Evolutionary conservation across 64 coral and sea anemone species (phyloP), one percentile per base, ranked within the genome.

Genomic region (Anthopleura sola): DNA sequence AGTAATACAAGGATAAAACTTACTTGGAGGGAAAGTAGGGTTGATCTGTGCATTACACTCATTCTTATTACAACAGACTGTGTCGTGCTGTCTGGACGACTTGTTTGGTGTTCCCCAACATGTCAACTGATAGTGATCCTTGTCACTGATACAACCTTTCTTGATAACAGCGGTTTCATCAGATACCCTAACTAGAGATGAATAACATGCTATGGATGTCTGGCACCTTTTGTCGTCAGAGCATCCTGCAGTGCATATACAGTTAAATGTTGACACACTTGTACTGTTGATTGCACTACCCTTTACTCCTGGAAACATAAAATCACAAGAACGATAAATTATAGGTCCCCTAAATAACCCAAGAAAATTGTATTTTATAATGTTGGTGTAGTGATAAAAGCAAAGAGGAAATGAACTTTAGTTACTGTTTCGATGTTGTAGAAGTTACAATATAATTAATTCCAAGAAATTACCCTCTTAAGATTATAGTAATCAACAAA

Each of bases 21-120:
- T 44, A 60, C 57, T 85, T 69, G 89, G 57, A 66, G 84, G 54
- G 23, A 86, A 57, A 49, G 83, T 40, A 53, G 89, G 89, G n/a
- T 84, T 91, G 4, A 80, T 77, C 29, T 80, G 58, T 37, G 54
- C 57, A 62, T 91, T 91, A 53, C 89, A 91, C 89, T 78, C 26
- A 86, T 85, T 34, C 0, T 49, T 33, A 8, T 68, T 77, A 31
- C 89, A 86, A 60, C 89, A 91, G 21, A 40, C 15, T 47, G 78
- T 79, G 6, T 75, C 68, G 39, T 83, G 60, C 14, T 48, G 36
- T 53, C 32, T 53, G 34, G 48, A 56, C 14, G 51, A 39, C 46
- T 83, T 83, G 44, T 19, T 37, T 15, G 39, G 17, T 44, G 50
- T 18, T 55, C 74, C 83, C 49, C 75, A 36, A 33, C 88, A 90